Base-by-base conservation (phyloP, 2,113 vertebrate species). In the Otolemur garnettii region DNA sequence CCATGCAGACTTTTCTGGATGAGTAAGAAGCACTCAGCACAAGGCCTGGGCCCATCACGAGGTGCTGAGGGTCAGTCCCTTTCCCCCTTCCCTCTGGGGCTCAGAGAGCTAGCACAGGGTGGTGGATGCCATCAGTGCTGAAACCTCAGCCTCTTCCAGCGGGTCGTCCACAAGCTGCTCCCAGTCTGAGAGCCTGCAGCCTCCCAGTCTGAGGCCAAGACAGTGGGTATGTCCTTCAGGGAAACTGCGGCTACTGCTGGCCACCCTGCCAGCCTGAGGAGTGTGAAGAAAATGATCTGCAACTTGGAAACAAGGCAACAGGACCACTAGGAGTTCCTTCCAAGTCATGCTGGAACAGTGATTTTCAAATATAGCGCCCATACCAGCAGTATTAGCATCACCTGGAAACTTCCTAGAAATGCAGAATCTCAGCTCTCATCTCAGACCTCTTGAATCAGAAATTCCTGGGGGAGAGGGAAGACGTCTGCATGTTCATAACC, bases 261-360 rank as follows among this genome's bases (percentile, higher is more conserved):
- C 33, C 28, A 38, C 55, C 18, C 24, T 10, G 62, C 35, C 64
- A 55, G 78, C 50, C 50, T 66, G 79, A n/a, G 15, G 13, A 28
- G 4, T 60, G 0, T 60, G 50, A 33, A 38, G 69, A 90, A 68
- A 92, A 83, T 71, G 11, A 95, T 6, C 42, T 69, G 14, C 8
- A 24, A 55, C 19, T 68, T 78, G 80, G 50, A 95, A 92, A 72
- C 33, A 71, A 68, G 69, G 75, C 74, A 90, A n/a, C 45, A 81
- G 42, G 80, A 79, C 38, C 60, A 68, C 14, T 4, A 26, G 17
- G 60, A 19, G n/a, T 71, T 78, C 79, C 92, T 96, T 69, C 87
- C n/a, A 72, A 94, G 57, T 59, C 26, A 83, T 30, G 22, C 74
- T 94, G 57, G 19, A 60, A 74, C 9, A 24, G 77, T 38, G 64